These are phyloP conservation scores for Capreolus pygargus DNA, from an alignment of 2,113 vertebrate species.

Conservation along the genomic window DNA sequence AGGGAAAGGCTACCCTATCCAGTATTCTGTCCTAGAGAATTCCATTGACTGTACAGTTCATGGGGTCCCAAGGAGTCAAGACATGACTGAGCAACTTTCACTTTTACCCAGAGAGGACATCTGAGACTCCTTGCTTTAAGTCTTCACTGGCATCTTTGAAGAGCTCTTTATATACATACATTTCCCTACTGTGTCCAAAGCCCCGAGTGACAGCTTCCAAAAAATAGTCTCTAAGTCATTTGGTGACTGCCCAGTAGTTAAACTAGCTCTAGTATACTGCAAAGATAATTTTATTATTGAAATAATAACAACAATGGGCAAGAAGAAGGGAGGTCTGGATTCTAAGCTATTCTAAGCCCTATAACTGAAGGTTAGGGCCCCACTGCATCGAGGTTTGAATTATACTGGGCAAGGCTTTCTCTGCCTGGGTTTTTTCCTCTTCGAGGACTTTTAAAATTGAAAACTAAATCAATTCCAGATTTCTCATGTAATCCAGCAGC, in stretches of 20 bases:
- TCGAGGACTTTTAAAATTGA: constrained; percentile 59
- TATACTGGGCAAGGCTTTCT: constrained; percentile 23
- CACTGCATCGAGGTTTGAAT: constrained; percentile 33
- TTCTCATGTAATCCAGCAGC: constrained; percentile 56
- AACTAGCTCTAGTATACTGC: not conserved
- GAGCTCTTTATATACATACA: not conserved
- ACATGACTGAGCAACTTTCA: not conserved
- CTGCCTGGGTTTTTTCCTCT: constrained; percentile 34
- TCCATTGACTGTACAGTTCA: not conserved
- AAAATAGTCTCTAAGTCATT: rapidly evolving
- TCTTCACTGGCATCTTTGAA: not conserved
- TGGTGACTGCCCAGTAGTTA: not conserved
- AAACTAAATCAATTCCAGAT: constrained; percentile 68
- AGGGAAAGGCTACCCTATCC: not conserved
- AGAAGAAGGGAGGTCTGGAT: not conserved
- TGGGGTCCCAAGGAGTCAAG: not conserved
- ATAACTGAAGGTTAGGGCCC: not conserved
- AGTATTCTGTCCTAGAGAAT: not conserved
- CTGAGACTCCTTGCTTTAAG: not conserved
- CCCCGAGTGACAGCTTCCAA: not conserved
- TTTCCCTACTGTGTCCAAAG: not conserved
- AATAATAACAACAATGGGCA: not conserved
- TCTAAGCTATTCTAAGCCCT: not conserved
- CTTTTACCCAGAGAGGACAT: not conserved
- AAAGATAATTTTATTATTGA: not conserved